A percentile compares a stretch with the other conserved stretches of the same genome.
Conservation (phyloP, 1,140 invertebrate species). For the Tribolium castaneum region DNA sequence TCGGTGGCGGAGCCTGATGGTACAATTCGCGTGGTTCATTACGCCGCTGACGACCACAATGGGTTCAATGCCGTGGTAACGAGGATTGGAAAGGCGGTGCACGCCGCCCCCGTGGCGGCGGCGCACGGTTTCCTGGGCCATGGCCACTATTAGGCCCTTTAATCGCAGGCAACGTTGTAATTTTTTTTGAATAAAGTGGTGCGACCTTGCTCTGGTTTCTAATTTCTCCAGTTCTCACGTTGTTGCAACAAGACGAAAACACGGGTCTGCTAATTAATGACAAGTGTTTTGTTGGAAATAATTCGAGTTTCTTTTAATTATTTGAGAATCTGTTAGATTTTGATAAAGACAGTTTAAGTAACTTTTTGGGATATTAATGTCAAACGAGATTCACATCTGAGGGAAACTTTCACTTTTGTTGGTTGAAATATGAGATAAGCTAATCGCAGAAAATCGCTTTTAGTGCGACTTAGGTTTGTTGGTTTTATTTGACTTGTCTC, state of each 20-base stretch:
- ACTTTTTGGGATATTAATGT: not conserved
- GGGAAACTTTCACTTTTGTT: not conserved
- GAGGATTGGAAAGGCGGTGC: slow-evolving; percentile 49
- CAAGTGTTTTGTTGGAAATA: not conserved
- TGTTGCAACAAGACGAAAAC: not conserved
- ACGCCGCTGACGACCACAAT: slow-evolving; percentile 70
- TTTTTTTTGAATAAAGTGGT: not conserved
- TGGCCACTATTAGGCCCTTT: not conserved
- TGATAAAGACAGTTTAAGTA: not conserved
- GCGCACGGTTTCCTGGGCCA: not conserved
- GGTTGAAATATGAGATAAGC: not conserved
- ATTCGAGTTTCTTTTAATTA: not conserved
- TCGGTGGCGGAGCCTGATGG: slow-evolving; percentile 75
- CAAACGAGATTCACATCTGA: not conserved
- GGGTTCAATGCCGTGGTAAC: slow-evolving; percentile 66
- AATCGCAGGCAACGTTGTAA: not conserved
- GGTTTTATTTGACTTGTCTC: no score
- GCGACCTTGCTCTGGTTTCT: not conserved
- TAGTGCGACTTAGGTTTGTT: not conserved
- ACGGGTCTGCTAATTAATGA: not conserved
- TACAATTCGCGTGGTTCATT: slow-evolving; percentile 72
- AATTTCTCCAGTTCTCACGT: not conserved
- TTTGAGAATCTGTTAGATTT: not conserved
- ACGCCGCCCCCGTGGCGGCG: slow-evolving; percentile 47
- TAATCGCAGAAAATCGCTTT: not conserved